Evolutionary conservation across 2,888 invertebrate genomes (phyloP).

Genomic region (Sminthurinus aureus): DNA sequence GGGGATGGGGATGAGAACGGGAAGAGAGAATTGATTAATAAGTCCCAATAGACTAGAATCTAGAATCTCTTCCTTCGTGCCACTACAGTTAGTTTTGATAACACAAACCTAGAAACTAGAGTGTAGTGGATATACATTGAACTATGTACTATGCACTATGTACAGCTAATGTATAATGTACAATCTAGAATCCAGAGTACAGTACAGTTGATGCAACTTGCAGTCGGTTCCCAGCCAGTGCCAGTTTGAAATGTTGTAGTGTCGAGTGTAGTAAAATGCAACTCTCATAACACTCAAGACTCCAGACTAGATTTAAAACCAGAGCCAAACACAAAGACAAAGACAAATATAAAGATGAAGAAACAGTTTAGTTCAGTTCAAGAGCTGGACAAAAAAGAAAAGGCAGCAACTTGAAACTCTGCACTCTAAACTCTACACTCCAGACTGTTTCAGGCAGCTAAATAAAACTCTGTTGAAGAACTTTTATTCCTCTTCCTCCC

Average conservation of each 20-base stretch:
- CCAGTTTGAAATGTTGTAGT: too few relatives aligned
- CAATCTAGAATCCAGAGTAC: too few relatives aligned
- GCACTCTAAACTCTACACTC: neutral
- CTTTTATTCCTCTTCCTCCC: conserved; percentile 9
- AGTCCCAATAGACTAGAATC: conserved; percentile 46
- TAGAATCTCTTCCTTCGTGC: conserved; percentile 22
- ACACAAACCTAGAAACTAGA: conserved; percentile 21
- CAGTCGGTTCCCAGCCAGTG: too few relatives aligned
- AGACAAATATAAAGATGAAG: neutral
- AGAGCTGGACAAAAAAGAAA: neutral
- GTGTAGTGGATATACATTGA: too few relatives aligned
- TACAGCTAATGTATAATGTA: too few relatives aligned
- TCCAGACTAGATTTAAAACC: too few relatives aligned
- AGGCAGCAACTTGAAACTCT: neutral
- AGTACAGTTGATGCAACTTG: too few relatives aligned
- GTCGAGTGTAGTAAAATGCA: too few relatives aligned
- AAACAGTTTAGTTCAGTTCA: neutral
- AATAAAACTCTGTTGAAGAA: conserved; percentile 17
- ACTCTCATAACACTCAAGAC: too few relatives aligned
- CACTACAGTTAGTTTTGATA: conserved; percentile 37
- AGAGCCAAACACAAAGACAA: neutral
- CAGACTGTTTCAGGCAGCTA: neutral
- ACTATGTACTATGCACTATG: too few relatives aligned
- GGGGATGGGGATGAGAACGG: neutral
- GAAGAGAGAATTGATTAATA: conserved; percentile 52